phyloP scores from a whole-genome alignment of 2,888 invertebrate genomes.

The Alloscopus bannaensis region DNA sequence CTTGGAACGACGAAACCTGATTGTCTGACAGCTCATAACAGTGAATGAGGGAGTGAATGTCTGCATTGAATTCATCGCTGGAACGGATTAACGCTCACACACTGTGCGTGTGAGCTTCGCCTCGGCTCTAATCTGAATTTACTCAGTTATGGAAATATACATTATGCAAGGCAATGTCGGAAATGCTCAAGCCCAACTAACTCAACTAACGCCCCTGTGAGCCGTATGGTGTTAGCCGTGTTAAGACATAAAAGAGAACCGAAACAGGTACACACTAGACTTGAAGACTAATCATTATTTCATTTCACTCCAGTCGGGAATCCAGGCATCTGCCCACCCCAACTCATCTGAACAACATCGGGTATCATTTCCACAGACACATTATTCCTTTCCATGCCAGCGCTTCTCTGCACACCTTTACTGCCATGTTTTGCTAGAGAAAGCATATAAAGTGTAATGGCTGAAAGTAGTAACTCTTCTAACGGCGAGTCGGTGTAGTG shows the following conservation, averaged over 20 bases:
- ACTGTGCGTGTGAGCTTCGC: too few relatives aligned
- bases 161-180: neutral
- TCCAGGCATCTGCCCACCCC: slow-evolving; percentile 37
- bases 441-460: neutral
- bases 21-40: slow-evolving; percentile 41
- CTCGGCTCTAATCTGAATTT: slow-evolving; percentile 6
- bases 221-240: slow-evolving; percentile 43
- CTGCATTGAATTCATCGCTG: too few relatives aligned
- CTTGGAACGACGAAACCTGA: too few relatives aligned
- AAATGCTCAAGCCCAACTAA: neutral
- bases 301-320: slow-evolving; percentile 49
- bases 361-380: slow-evolving; percentile 43
- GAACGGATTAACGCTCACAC: too few relatives aligned
- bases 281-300: slow-evolving; percentile 51
- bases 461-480: too few relatives aligned
- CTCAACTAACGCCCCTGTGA: neutral
- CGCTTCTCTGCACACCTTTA: slow-evolving; percentile 9
- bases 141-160: slow-evolving; percentile 28
- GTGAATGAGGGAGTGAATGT: too few relatives aligned
- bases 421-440: neutral
- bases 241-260: slow-evolving; percentile 48
- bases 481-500: too few relatives aligned
- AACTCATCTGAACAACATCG: slow-evolving; percentile 19
- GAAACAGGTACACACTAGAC: slow-evolving; percentile 37
- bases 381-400: too few relatives aligned